Evolutionary conservation across 2,113 vertebrate genomes (phyloP).

Genomic region (Uria lomvia): DNA sequence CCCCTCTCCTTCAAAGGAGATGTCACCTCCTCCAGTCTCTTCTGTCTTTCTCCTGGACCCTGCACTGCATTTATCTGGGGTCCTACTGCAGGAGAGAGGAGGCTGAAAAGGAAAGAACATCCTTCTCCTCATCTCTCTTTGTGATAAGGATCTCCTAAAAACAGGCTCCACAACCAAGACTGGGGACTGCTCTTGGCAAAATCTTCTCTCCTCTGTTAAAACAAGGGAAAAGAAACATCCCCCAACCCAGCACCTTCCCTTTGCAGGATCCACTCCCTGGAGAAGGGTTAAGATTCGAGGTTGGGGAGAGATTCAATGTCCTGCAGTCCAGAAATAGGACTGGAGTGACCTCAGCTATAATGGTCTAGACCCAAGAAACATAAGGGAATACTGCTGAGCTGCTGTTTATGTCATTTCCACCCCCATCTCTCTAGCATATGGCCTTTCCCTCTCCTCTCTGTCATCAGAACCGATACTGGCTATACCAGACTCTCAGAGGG

Average conservation of each 20-base stretch:
- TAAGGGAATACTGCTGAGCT: conserved; percentile 8
- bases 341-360: neutral
- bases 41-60: neutral
- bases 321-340: neutral
- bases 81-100: neutral
- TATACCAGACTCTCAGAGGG: neutral
- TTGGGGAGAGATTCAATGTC: neutral
- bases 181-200: neutral
- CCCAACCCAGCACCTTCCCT: neutral
- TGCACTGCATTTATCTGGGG: neutral
- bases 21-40: neutral
- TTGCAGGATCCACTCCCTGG: neutral
- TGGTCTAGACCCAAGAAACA: neutral
- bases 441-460: neutral
- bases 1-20: neutral
- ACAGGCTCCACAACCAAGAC: neutral
- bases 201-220: neutral
- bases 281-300: neutral
- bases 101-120: neutral
- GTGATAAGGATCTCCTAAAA: neutral
- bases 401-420: conserved; percentile 10
- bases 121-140: neutral
- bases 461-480: neutral
- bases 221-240: neutral
- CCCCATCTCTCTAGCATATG: neutral